A percentile compares a stretch with the other conserved stretches of the same genome.
phyloP scores from a whole-genome alignment of 1,140 invertebrate genomes.

The Dinothrombium tinctorium region DNA sequence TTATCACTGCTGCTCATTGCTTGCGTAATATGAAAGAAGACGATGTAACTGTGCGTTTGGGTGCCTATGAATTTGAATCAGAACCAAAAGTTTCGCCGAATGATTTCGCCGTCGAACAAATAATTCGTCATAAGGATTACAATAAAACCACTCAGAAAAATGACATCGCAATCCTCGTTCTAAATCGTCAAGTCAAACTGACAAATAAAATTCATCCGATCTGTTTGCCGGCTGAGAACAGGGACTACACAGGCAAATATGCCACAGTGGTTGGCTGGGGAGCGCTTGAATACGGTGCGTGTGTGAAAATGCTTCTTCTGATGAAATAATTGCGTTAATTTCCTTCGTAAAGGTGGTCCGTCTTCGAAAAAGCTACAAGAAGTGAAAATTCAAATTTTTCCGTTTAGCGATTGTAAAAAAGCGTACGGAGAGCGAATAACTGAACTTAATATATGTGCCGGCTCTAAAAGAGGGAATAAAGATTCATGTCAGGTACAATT shows the following conservation, averaged over 20 bases:
- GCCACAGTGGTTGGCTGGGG: background rate
- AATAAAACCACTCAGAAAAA: background rate
- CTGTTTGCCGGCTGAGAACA: background rate
- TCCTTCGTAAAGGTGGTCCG: background rate
- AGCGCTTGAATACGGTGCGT: too few relatives aligned
- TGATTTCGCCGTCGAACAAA: background rate
- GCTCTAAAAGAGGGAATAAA: constrained; percentile 37
- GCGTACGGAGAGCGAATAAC: too few relatives aligned
- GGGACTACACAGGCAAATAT: background rate
- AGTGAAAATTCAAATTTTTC: background rate
- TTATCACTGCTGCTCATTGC: background rate
- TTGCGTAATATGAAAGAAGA: background rate
- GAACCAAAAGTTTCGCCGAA: background rate
- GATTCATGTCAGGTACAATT: constrained; percentile 38
- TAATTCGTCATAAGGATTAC: background rate
- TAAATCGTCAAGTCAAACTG: background rate
- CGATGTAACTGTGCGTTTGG: background rate
- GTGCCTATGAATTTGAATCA: background rate
- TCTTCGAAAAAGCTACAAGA: background rate
- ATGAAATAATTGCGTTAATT: too few relatives aligned
- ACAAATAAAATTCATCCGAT: background rate
- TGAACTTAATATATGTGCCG: constrained; percentile 44
- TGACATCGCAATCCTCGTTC: background rate
- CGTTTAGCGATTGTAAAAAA: too few relatives aligned
- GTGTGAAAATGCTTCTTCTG: too few relatives aligned